These are phyloP conservation scores for Protonemura montana DNA, from an alignment of 2,888 invertebrate species.

Conservation along the genomic window DNA sequence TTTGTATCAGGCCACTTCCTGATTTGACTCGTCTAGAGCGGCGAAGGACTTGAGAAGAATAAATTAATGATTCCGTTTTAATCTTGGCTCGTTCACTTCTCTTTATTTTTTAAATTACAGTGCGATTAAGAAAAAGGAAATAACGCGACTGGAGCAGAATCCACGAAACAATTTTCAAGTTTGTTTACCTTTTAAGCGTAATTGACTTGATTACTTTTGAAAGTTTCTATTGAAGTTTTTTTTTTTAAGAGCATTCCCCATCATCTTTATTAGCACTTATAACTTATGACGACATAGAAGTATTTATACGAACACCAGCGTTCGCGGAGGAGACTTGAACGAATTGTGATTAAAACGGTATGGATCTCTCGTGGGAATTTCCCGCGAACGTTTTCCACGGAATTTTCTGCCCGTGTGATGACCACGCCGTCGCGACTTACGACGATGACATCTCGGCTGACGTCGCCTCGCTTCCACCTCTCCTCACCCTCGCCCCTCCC, in stretches of 20 bases:
- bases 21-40: slow-evolving; percentile 9
- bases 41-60: slow-evolving; percentile 3
- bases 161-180: neutral
- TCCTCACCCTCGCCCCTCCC: too few species aligned
- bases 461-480: too few species aligned
- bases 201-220: slow-evolving; percentile 3
- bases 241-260: neutral
- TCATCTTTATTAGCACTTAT: neutral
- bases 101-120: neutral
- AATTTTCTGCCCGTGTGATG: neutral
- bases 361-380: neutral
- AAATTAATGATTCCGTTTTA: slow-evolving; percentile 27
- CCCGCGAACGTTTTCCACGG: neutral
- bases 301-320: neutral
- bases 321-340: neutral
- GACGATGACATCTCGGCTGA: too few species aligned
- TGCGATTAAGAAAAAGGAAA: neutral
- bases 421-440: neutral
- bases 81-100: slow-evolving; percentile 2
- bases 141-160: neutral
- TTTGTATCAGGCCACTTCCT: slow-evolving; percentile 38
- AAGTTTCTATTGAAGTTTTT: neutral
- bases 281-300: neutral
- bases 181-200: neutral
- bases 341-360: neutral